Percentiles rank a stretch among this genome's conserved stretches.
These are phyloP conservation scores for Melanotaenia maccullochi DNA, from an alignment of 2,797 vertebrate genomes.

Conservation along the genomic window DNA sequence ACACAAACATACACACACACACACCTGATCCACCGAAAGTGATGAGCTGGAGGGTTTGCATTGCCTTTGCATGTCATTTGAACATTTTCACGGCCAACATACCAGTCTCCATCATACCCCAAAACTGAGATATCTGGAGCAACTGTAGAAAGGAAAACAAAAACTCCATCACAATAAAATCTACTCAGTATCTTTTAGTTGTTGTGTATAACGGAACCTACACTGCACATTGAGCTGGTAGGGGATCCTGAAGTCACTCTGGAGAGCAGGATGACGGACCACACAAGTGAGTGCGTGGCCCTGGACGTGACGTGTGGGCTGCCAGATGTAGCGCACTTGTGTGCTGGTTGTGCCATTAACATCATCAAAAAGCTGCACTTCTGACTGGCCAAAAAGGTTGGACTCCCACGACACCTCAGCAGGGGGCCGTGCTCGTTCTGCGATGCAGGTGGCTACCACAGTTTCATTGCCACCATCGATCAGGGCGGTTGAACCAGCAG, in stretches of 20 bases:
- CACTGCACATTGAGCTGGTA: constrained; percentile 94
- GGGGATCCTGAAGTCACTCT: constrained; percentile 89
- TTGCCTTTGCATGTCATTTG: constrained; percentile 95
- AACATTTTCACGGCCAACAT: constrained; percentile 91
- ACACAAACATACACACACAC: constrained; percentile 26
- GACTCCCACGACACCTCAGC: constrained; percentile 94
- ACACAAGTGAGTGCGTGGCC: constrained; percentile 91
- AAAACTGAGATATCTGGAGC: constrained; percentile 94
- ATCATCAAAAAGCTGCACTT: constrained; percentile 86
- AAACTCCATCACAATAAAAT: too few relatives aligned
- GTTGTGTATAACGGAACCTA: constrained; percentile 77
- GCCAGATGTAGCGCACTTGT: constrained; percentile 91
- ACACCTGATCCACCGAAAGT: constrained; percentile 96
- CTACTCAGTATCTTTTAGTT: too few relatives aligned
- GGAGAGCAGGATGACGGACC: constrained; percentile 93
- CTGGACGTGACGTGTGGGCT: constrained; percentile 91
- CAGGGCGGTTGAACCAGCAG: constrained; percentile 88
- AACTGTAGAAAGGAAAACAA: constrained; percentile 77
- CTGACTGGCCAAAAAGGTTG: constrained; percentile 89
- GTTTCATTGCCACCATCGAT: constrained; percentile 94
- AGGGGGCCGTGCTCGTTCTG: constrained; percentile 92
- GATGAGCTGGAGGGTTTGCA: constrained; percentile 93
- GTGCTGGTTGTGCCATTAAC: constrained; percentile 93
- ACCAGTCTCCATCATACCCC: constrained; percentile 97
- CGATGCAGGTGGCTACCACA: constrained; percentile 92